A percentile compares a stretch with the other conserved stretches of the same genome.
Evolutionary conservation across 2,888 invertebrate species (phyloP).

Genomic region (Eucera pruinosa): DNA sequence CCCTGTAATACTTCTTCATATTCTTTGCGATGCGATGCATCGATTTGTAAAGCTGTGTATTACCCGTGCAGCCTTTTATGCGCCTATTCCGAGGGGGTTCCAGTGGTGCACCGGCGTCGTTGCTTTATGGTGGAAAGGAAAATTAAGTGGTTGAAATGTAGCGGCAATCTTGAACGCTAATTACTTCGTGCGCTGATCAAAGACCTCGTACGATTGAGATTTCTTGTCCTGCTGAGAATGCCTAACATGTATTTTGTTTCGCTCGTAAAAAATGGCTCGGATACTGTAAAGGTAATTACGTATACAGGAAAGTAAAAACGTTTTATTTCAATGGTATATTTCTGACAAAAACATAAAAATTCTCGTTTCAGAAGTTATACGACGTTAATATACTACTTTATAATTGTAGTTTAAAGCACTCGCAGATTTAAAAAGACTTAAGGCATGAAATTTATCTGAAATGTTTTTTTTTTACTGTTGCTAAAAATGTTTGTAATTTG

Average conservation of each 20-base stretch:
- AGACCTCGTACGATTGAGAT: background rate
- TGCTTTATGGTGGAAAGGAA: conserved; percentile 19
- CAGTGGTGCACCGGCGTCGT: background rate
- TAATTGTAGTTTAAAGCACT: too few species aligned
- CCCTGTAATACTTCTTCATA: conserved; percentile 15
- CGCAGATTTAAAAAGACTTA: too few species aligned
- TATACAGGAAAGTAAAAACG: too few species aligned
- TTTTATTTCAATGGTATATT: too few species aligned
- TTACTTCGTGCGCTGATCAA: conserved; percentile 14
- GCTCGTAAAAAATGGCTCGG: background rate
- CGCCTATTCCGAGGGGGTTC: conserved; percentile 4
- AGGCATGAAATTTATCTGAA: too few species aligned
- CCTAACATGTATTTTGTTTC: background rate
- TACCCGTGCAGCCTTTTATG: conserved; percentile 9
- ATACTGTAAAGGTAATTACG: background rate
- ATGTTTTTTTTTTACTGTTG: too few species aligned
- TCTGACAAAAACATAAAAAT: too few species aligned
- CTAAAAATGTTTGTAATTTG: too few species aligned
- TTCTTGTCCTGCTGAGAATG: conserved; percentile 12
- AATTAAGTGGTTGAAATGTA: conserved; percentile 43
- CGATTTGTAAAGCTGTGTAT: conserved; percentile 21
- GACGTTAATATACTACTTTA: too few species aligned
- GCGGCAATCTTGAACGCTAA: conserved; percentile 1
- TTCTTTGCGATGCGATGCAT: conserved; percentile 10
- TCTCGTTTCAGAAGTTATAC: too few species aligned